Conservation (phyloP, 2,113 vertebrate species). For the Hemiprocne comata region DNA sequence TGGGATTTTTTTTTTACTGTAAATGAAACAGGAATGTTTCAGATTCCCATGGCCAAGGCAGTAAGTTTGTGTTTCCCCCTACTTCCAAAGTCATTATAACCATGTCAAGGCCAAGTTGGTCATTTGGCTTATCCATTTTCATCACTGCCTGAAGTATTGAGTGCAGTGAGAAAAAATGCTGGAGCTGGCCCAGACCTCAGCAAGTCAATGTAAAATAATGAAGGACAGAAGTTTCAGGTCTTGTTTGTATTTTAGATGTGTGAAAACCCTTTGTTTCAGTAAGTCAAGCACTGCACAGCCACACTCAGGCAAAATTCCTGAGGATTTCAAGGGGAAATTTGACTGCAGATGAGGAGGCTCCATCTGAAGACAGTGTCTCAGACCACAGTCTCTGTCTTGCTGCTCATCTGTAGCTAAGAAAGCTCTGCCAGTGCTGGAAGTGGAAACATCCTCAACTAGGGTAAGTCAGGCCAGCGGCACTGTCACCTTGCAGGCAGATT, state of each 20-base stretch:
- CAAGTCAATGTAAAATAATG: neutral
- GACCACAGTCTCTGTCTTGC: neutral
- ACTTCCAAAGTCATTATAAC: neutral
- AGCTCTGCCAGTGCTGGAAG: neutral
- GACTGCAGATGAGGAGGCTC: neutral
- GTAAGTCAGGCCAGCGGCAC: neutral
- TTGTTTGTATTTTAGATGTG: neutral
- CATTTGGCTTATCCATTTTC: neutral
- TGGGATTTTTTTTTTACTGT: neutral
- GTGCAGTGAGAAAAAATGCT: neutral
- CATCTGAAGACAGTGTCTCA: neutral
- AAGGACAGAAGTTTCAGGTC: neutral
- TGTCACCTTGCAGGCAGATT: neutral
- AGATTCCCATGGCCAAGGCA: neutral
- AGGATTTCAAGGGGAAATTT: neutral
- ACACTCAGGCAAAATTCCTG: neutral
- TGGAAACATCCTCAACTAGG: neutral
- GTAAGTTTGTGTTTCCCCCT: neutral
- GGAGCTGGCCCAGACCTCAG: neutral
- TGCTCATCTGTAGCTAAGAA: neutral
- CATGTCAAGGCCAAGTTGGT: neutral
- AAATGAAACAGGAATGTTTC: neutral
- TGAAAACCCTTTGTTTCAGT: neutral
- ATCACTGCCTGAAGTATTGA: neutral
- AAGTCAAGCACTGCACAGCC: fast-evolving